These are phyloP conservation scores for Blastobasis adustella DNA, from an alignment of 2,888 invertebrate species.

Conservation along the genomic window DNA sequence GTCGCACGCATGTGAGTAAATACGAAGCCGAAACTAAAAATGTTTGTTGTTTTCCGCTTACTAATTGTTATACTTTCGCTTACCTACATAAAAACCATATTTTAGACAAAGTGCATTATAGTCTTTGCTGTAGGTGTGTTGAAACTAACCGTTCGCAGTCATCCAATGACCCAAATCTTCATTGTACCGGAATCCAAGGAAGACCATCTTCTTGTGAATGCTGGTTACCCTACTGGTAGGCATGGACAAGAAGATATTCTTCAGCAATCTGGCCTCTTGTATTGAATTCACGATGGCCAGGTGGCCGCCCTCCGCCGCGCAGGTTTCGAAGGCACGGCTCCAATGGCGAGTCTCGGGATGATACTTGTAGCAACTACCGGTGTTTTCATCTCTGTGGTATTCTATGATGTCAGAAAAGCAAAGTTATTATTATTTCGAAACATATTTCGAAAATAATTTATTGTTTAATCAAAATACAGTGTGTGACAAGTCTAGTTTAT, in stretches of 20 bases:
- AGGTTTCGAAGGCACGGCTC: conserved; percentile 18
- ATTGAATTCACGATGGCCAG: conserved; percentile 22
- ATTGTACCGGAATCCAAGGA: conserved; percentile 27
- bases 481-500: not conserved
- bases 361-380: conserved; percentile 26
- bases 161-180: conserved; percentile 19
- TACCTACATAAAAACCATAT: too few relatives aligned
- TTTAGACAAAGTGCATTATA: too few relatives aligned
- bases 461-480: too few relatives aligned
- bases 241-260: conserved; percentile 16
- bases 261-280: conserved; percentile 20
- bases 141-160: conserved; percentile 25
- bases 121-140: too few relatives aligned
- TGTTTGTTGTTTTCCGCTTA: too few relatives aligned
- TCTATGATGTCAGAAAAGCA: not conserved
- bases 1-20: too few relatives aligned
- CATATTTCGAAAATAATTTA: too few relatives aligned
- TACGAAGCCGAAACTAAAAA: too few relatives aligned
- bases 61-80: too few relatives aligned
- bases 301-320: conserved; percentile 21
- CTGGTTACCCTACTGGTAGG: conserved; percentile 6
- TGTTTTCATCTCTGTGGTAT: conserved; percentile 10
- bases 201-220: conserved; percentile 13
- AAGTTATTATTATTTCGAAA: too few relatives aligned
- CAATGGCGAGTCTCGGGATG: conserved; percentile 16